These are phyloP conservation scores for Orchesellides sinensis DNA, from an alignment of 2,888 invertebrate species.

Conservation along the genomic window DNA sequence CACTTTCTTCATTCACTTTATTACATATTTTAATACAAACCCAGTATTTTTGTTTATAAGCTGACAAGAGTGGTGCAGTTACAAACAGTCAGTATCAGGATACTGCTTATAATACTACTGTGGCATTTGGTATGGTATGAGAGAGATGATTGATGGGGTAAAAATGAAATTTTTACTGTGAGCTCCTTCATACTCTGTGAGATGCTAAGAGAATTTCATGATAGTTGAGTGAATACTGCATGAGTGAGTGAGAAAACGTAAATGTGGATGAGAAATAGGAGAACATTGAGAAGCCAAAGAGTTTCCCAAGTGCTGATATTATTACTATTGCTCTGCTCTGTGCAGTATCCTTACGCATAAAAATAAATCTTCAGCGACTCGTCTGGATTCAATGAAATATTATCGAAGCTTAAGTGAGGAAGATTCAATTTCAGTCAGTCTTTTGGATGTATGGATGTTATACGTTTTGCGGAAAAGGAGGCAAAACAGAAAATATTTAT, in stretches of 20 bases:
- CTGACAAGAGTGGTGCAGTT: background rate
- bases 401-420: no score
- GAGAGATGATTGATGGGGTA: constrained; percentile 66
- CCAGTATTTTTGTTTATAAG: background rate
- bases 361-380: no score
- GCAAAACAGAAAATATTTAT: no score
- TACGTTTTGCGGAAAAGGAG: no score
- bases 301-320: constrained; percentile 19
- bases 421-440: no score
- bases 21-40: background rate
- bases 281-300: constrained; percentile 28
- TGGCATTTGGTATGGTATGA: no score
- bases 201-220: constrained; percentile 22
- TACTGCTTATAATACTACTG: no score
- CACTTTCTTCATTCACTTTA: background rate
- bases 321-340: no score
- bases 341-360: no score
- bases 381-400: no score
- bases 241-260: constrained; percentile 23
- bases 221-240: background rate
- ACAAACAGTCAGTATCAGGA: no score
- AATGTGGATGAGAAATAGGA: constrained; percentile 12
- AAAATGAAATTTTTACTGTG: constrained; percentile 68
- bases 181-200: constrained; percentile 44
- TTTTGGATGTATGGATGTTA: no score